Conservation (phyloP, 2,888 invertebrate species). For the Cosmopolites sordidus region DNA sequence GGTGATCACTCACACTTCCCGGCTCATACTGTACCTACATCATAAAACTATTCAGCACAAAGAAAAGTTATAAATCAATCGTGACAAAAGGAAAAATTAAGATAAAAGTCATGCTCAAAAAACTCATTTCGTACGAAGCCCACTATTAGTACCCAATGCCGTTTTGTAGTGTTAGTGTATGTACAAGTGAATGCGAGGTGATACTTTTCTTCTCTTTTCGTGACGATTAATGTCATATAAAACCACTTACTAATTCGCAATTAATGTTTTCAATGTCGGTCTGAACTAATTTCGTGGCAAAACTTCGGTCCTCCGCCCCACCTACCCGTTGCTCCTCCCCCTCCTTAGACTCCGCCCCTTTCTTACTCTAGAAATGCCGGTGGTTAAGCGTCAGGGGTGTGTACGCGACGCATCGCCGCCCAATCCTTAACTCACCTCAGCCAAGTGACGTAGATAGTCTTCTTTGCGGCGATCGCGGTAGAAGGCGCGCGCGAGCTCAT, state of each 20-base stretch:
- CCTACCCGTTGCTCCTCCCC: background rate
- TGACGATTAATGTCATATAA: too few species aligned
- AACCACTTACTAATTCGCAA: conserved; percentile 39
- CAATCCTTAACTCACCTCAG: conserved; percentile 47
- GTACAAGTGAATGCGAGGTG: too few species aligned
- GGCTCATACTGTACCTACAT: conserved; percentile 41
- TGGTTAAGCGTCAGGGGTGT: too few species aligned
- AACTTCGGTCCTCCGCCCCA: background rate
- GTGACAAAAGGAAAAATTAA: too few species aligned
- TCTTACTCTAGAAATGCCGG: background rate
- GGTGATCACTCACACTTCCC: conserved; percentile 1
- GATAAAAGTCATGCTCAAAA: too few species aligned
- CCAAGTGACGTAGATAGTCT: conserved; percentile 56
- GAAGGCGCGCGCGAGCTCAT: conserved; percentile 54
- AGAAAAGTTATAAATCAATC: too few species aligned
- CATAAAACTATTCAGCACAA: too few species aligned
- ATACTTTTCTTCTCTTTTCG: too few species aligned
- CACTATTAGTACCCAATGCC: too few species aligned
- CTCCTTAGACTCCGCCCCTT: background rate
- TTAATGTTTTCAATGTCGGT: conserved; percentile 47
- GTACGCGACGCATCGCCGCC: background rate
- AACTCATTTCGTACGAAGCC: too few species aligned
- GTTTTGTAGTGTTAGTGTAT: too few species aligned
- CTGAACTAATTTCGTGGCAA: conserved; percentile 41
- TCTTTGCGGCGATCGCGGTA: conserved; percentile 52